These are phyloP conservation scores for Eptatretus atami DNA, from an alignment of 2,797 vertebrate species.

Conservation along the genomic window DNA sequence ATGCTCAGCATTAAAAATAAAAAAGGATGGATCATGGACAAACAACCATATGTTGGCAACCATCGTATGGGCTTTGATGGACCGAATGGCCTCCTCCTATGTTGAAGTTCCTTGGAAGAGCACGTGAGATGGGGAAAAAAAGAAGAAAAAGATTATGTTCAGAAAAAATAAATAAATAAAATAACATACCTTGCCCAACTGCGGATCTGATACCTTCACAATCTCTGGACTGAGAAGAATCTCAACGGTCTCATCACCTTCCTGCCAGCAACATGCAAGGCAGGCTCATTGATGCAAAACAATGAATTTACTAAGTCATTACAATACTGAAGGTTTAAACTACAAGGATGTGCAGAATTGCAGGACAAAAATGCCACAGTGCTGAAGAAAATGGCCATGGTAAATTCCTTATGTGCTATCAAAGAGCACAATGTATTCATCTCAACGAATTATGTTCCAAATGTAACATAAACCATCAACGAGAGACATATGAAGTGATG, in stretches of 20 bases:
- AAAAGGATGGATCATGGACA: too few species aligned
- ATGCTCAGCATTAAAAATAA: too few species aligned
- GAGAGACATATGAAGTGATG: constrained; percentile 1
- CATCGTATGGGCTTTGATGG: too few species aligned
- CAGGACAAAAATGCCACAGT: too few species aligned
- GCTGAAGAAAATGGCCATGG: too few species aligned
- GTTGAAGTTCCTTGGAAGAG: too few species aligned
- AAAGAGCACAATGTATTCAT: not conserved
- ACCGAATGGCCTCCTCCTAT: too few species aligned
- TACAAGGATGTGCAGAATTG: not conserved
- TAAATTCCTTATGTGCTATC: not conserved
- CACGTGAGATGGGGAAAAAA: too few species aligned
- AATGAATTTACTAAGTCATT: not conserved
- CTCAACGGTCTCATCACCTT: constrained; percentile 48
- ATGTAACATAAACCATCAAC: not conserved
- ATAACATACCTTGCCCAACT: constrained; percentile 75
- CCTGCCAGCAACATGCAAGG: constrained; percentile 19
- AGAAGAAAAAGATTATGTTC: too few species aligned
- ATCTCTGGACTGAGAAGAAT: constrained; percentile 59
- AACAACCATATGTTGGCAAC: too few species aligned
- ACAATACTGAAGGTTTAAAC: constrained; percentile 1
- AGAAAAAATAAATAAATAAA: not conserved
- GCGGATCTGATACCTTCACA: constrained; percentile 84
- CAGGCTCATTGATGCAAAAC: not conserved
- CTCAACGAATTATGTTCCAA: not conserved